Conservation (phyloP, 2,797 vertebrate species). For the Falco berigora region DNA sequence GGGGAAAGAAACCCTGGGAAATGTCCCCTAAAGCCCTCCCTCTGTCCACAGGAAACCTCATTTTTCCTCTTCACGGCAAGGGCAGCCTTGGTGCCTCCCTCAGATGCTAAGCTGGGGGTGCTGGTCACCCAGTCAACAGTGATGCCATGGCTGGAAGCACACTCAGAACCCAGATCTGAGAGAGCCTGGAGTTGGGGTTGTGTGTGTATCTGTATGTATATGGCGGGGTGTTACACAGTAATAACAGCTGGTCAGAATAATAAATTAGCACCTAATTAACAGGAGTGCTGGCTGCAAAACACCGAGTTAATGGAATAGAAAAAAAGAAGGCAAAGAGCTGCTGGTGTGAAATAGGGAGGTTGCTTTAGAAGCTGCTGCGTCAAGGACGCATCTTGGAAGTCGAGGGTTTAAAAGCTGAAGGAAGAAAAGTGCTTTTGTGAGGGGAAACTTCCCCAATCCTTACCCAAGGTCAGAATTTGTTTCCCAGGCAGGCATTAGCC, state of each 20-base stretch:
- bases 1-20: neutral
- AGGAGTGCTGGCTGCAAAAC: neutral
- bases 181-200: neutral
- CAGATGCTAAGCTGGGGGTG: neutral
- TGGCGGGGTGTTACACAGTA: neutral
- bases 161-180: neutral
- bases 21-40: fast-evolving
- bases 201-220: too few species aligned
- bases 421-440: neutral
- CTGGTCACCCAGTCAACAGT: neutral
- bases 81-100: neutral
- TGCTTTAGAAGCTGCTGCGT: neutral
- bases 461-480: neutral
- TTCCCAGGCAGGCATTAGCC: neutral
- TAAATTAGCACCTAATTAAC: slow-evolving; percentile 56
- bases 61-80: neutral
- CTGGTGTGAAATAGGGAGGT: neutral
- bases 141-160: neutral
- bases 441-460: neutral
- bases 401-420: neutral
- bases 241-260: neutral
- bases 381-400: neutral
- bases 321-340: neutral
- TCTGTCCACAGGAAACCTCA: fast-evolving
- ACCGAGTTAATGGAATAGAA: neutral